Conservation (phyloP, 2,888 invertebrate species). For the Acronicta psi region DNA sequence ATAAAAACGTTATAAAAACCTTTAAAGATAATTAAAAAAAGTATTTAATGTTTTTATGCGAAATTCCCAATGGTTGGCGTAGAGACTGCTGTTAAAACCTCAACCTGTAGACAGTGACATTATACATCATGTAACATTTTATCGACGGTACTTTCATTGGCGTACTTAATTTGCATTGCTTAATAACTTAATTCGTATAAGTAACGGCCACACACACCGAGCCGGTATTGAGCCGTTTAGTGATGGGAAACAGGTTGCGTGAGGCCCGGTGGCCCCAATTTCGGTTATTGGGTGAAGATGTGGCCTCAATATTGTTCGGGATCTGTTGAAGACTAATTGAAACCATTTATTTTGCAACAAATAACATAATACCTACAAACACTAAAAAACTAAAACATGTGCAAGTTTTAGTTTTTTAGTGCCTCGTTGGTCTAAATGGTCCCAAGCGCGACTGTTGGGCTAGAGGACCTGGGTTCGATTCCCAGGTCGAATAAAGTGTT, state of each 20-base stretch:
- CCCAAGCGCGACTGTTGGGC: too few species aligned
- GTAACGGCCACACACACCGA: conserved; percentile 69
- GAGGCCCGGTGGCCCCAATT: conserved; percentile 27
- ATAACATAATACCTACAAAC: too few species aligned
- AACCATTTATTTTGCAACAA: too few species aligned
- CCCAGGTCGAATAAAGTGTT: too few species aligned
- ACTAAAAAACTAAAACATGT: too few species aligned
- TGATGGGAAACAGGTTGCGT: conserved; percentile 50
- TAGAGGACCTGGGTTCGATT: too few species aligned
- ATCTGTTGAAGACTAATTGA: not conserved
- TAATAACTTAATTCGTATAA: conserved; percentile 74
- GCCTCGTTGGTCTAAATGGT: too few species aligned
- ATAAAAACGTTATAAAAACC: too few species aligned
- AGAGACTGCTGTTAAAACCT: too few species aligned
- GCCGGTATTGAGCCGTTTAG: conserved; percentile 42
- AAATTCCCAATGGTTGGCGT: not conserved
- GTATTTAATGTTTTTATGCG: too few species aligned
- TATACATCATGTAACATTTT: conserved; percentile 14
- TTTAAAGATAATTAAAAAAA: too few species aligned
- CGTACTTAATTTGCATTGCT: conserved; percentile 72
- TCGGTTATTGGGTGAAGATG: conserved; percentile 10
- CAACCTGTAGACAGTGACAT: not conserved
- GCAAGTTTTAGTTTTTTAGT: too few species aligned
- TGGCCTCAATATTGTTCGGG: conserved; percentile 31
- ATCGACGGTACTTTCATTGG: conserved; percentile 42